A percentile compares a stretch with the other conserved stretches of the same genome.
phyloP scores from a whole-genome alignment of 53 echinoderm and acorn worm species.

The Holothuria leucospilota region DNA sequence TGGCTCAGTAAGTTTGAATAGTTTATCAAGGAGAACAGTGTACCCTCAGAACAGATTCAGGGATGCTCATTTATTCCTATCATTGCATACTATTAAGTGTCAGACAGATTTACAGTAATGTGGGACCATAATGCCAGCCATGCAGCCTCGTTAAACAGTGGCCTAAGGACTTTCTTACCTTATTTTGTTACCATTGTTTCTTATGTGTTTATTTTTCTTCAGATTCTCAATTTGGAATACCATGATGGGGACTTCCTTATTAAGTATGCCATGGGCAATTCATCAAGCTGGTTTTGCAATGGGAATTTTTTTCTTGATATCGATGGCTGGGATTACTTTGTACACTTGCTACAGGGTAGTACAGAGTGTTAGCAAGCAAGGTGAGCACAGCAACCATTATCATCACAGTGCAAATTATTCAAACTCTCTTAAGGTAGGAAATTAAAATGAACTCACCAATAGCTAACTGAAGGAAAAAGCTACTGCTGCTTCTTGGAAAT shows the following conservation, averaged over 20 bases:
- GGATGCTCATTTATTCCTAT: too few relatives aligned
- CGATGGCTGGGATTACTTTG: constrained; percentile 90
- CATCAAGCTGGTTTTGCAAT: constrained; percentile 91
- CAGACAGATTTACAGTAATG: not conserved
- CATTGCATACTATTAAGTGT: too few relatives aligned
- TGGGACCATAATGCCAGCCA: not conserved
- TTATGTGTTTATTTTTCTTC: constrained; percentile 5
- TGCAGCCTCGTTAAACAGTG: too few relatives aligned
- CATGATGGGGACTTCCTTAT: constrained; percentile 97
- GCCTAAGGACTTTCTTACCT: too few relatives aligned
- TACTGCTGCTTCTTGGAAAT: too few relatives aligned
- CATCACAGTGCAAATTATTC: too few relatives aligned
- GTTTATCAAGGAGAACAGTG: too few relatives aligned
- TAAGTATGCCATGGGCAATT: constrained; percentile 99
- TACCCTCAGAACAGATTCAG: too few relatives aligned
- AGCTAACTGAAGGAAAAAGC: too few relatives aligned
- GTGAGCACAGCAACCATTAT: not conserved
- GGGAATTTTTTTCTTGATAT: constrained; percentile 78
- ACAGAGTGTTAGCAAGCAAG: constrained; percentile 58
- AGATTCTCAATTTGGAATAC: constrained; percentile 99
- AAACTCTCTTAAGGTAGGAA: too few relatives aligned
- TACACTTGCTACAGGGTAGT: constrained; percentile 96
- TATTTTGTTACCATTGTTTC: not conserved
- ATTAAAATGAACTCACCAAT: too few relatives aligned
- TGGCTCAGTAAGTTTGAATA: too few relatives aligned